Evolutionary conservation across 2,888 invertebrate genomes (phyloP).

Genomic region (Leistus spinibarbis): DNA sequence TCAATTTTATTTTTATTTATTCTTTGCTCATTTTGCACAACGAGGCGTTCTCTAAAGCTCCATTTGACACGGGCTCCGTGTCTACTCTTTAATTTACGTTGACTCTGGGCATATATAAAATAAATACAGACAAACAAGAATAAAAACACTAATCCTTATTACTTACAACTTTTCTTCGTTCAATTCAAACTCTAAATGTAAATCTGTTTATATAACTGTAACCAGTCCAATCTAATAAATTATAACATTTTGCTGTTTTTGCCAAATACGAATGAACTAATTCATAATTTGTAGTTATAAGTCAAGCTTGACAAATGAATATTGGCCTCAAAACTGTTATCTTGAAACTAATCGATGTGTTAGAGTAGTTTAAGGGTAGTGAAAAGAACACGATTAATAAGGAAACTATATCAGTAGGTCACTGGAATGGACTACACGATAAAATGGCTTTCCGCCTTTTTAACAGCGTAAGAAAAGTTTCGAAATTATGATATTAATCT

Average conservation of each 20-base stretch:
- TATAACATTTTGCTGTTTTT: neutral
- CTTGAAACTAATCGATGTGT: constrained; percentile 26
- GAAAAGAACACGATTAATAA: constrained; percentile 20
- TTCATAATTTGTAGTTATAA: constrained; percentile 15
- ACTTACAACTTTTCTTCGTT: too few species aligned
- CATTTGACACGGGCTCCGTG: too few species aligned
- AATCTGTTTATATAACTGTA: too few species aligned
- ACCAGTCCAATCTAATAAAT: neutral
- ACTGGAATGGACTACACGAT: neutral
- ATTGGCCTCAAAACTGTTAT: constrained; percentile 7
- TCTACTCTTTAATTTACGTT: too few species aligned
- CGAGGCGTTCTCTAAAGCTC: too few species aligned
- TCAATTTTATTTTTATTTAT: too few species aligned
- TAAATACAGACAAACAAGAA: too few species aligned
- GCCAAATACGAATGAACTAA: constrained; percentile 1
- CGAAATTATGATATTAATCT: neutral
- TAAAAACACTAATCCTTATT: too few species aligned
- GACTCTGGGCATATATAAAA: too few species aligned
- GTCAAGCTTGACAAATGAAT: neutral
- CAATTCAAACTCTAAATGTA: too few species aligned
- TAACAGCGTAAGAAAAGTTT: neutral
- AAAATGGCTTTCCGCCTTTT: neutral
- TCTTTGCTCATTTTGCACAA: too few species aligned
- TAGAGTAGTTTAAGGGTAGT: constrained; percentile 7
- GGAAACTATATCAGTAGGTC: constrained; percentile 31